phyloP scores from a whole-genome alignment of 2,113 vertebrate species.

The Rhea americana region DNA sequence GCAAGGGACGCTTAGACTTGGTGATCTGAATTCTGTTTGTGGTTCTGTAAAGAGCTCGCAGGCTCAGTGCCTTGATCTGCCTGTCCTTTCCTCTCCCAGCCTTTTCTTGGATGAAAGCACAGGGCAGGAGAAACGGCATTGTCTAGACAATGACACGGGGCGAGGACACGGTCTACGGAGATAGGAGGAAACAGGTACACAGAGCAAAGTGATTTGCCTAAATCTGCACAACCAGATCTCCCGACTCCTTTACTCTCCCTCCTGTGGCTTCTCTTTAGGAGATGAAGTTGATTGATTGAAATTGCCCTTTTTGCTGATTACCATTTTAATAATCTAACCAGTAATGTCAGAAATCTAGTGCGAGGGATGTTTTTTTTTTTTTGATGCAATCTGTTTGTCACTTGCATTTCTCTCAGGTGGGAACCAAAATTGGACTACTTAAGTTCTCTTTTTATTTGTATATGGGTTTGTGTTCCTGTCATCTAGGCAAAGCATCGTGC shows the following conservation, averaged over 20 bases:
- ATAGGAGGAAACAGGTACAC: constrained; percentile 32
- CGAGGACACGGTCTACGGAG: constrained; percentile 60
- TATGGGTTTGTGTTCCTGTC: background rate
- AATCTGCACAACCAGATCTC: constrained; percentile 64
- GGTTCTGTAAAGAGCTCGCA: background rate
- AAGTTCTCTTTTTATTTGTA: background rate
- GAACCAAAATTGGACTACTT: background rate
- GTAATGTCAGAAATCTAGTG: constrained; percentile 54
- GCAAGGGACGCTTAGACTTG: background rate
- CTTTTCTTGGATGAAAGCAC: background rate
- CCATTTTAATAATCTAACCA: constrained; percentile 67
- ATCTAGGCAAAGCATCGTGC: background rate
- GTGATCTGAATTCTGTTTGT: background rate
- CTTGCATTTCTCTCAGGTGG: constrained; percentile 25
- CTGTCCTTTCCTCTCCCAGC: constrained; percentile 10
- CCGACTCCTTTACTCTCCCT: constrained; percentile 63
- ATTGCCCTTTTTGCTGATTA: constrained; percentile 70
- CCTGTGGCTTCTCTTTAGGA: constrained; percentile 67
- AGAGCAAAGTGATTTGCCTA: constrained; percentile 60
- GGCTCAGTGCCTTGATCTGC: background rate
- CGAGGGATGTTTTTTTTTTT: background rate
- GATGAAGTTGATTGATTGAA: constrained; percentile 66
- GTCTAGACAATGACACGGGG: constrained; percentile 55
- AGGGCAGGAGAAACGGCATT: constrained; percentile 27
- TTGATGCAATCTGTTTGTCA: constrained; percentile 50